Conservation (phyloP, 2,888 invertebrate species). For the Drosophila nigricruria region DNA sequence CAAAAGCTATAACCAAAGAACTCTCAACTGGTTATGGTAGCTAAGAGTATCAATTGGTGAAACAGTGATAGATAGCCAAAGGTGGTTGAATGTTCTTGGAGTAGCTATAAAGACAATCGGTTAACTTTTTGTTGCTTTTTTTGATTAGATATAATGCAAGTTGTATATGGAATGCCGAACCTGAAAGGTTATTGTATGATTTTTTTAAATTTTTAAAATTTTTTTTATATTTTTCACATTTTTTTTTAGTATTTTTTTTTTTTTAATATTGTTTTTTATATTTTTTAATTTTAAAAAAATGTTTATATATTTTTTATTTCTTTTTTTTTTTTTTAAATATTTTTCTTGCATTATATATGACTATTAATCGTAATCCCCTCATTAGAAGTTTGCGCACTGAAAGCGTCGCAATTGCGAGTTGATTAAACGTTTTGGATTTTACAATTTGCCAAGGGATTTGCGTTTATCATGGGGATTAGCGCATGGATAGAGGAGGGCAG, state of each 20-base stretch:
- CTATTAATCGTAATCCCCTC: constrained; percentile 1
- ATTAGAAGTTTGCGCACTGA: constrained; percentile 1
- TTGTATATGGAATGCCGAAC: background rate
- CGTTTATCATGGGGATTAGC: constrained; percentile 34
- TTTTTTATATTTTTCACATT: no score
- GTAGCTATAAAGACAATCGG: background rate
- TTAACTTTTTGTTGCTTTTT: background rate
- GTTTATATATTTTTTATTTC: no score
- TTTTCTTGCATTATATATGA: constrained; percentile 1
- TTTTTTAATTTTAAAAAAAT: no score
- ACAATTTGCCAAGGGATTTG: constrained; percentile 16
- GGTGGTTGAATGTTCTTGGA: background rate
- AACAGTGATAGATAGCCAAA: background rate
- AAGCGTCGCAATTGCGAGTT: constrained; percentile 14
- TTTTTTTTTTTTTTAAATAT: background rate
- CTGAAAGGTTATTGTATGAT: background rate
- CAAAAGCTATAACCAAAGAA: background rate
- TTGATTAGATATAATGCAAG: background rate
- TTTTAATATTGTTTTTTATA: no score
- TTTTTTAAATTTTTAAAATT: no score
- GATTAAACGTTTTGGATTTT: constrained; percentile 19
- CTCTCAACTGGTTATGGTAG: background rate
- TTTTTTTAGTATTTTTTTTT: no score
- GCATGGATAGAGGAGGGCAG: background rate
- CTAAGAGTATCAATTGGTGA: background rate